Base-by-base conservation (phyloP, 2,888 invertebrate genomes). In the Drosophila fulvimacula region DNA sequence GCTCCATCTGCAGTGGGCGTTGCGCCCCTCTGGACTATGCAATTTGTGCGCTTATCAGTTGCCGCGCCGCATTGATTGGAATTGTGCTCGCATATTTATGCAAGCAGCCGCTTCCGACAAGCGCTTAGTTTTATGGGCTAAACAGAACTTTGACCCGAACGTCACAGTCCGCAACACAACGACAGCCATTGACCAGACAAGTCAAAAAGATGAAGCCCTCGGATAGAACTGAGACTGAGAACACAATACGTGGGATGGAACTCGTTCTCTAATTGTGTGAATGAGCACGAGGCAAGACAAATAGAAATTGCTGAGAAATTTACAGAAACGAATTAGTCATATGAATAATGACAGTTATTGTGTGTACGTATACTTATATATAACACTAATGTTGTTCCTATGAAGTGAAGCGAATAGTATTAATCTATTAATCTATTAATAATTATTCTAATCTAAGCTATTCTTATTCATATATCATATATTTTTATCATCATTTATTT, bases 1-100 rank as follows among this genome's bases (percentile, higher is more conserved):
- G 56, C 19, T 42, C 38, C 17, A 55, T 48, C 38, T 42, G 21
- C 42, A 51, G 52, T 79, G 71, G 76, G 65, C 80, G 76, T 76
- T 51, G 55, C 76, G 17, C 58, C 42, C 42, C 39, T 42, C 32
- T 68, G 62, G 41, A 17, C 67, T 63, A 55, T 78, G 79, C 88
- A 88, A 88, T 87, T 82, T 86, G 77, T 81, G 68, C 76, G 87
- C 82, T 88, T 82, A 89, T 88, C 82, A 83, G 87, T 62, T 73
- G 68, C 69, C 66, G 67, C 82, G 66, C 69, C 66, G 69, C 82
- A 86, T 82, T 82, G 82, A 82, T 88, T 82, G 82, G 87, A 77
- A 76, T 76, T 79, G 75, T 64, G 74, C 32, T 67, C 27, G 42
- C 59, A 63, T 76, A 76, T 76, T 76, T 79, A 79, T 79, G 76